Evolutionary conservation across 2,797 vertebrate genomes (phyloP).

Genomic region (Cryptoblepharus egeriae): DNA sequence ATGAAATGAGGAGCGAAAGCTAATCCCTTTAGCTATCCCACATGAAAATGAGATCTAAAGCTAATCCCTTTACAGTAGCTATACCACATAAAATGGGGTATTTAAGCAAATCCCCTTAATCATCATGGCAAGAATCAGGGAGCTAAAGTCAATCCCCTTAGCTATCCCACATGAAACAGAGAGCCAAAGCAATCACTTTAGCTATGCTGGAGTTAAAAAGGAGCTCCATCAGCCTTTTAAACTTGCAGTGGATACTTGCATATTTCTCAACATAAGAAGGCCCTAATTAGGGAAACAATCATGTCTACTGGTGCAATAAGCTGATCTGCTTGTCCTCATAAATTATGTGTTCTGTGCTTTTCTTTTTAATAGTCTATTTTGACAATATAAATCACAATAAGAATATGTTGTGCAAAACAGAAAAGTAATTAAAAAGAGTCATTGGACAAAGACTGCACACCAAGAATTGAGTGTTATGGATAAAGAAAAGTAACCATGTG

Average conservation of each 20-base stretch:
- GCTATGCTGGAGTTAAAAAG: slow-evolving; percentile 58
- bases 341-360: neutral
- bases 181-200: slow-evolving; percentile 63
- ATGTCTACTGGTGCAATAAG: neutral
- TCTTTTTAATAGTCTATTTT: neutral
- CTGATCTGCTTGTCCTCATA: neutral
- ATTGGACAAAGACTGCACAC: neutral
- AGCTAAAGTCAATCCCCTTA: slow-evolving; percentile 66
- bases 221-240: slow-evolving; percentile 37
- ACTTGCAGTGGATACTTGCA: slow-evolving; percentile 36
- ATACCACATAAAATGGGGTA: slow-evolving; percentile 60
- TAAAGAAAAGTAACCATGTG: neutral
- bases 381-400: slow-evolving; percentile 5
- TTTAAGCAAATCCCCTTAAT: slow-evolving; percentile 73
- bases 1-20: slow-evolving; percentile 64
- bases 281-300: neutral
- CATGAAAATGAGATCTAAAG: slow-evolving; percentile 64
- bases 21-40: slow-evolving; percentile 72
- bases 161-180: slow-evolving; percentile 49
- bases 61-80: slow-evolving; percentile 74
- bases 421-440: slow-evolving; percentile 10
- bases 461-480: neutral
- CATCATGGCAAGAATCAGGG: slow-evolving; percentile 63
- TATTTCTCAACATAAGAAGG: slow-evolving; percentile 21
- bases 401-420: slow-evolving; percentile 7